Evolutionary conservation across 1,140 invertebrate genomes (phyloP), one percentile per base, ranked within the genome.

Genomic region (Bombus waltoni): DNA sequence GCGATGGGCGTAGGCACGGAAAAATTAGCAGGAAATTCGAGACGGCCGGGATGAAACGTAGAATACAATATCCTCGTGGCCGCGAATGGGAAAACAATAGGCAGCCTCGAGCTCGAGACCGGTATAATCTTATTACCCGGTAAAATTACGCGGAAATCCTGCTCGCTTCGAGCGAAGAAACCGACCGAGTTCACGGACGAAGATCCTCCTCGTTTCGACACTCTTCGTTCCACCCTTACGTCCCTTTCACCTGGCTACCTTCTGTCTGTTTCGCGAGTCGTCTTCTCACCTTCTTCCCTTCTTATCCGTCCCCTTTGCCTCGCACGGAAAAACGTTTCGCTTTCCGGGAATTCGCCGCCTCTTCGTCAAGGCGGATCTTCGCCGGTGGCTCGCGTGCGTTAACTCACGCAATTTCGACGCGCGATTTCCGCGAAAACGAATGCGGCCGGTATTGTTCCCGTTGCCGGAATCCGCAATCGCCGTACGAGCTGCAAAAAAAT

Each of bases 371-470:
- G 32, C 32, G 57, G 35, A 53, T 53, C 47, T 53, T 6, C 47
- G 8, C 6, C 47, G 47, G 47, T 53, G 22, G 35, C 66, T 70
- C 40, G 59, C n/a, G n/a, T 1, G 57, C 88, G 81, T 89, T 89
- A 89, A 89, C 89, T 85, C 85, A 79, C 78, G 78, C 87, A 89
- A 89, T 89, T 89, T 89, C 88, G 62, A 89, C 85, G 83, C 83
- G 83, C 79, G 79, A 88, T 88, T 88, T 47, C 79, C 57, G 5
- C 53, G 81, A 81, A 81, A 89, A 89, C 81, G 85, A 89, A 89
- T 89, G 83, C 76, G 84, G 6, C 66, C 80, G 66, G 76, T 73
- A 89, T 89, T 89, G 88, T 89, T 89, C 72, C 68, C 62, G 62
- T 40, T 62, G 3, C 59, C 28, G 4, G 59, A 28, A 42, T 32